Evolutionary conservation across 2,113 vertebrate genomes (phyloP).

Genomic region (Aspidoscelis tigris): DNA sequence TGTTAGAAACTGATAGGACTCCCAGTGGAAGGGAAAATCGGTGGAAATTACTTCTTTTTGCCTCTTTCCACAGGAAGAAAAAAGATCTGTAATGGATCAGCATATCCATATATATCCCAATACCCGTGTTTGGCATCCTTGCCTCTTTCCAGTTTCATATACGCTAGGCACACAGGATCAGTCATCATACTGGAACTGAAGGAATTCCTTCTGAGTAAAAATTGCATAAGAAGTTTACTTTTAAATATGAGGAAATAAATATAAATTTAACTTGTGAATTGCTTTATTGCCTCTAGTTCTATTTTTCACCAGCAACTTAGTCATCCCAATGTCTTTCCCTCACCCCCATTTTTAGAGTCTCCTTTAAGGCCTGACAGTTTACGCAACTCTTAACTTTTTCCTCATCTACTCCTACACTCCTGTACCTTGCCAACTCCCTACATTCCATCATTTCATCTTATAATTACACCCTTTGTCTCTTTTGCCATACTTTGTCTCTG

Average conservation of each 20-base stretch:
- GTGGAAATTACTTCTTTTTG: too few species aligned
- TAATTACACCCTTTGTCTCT: conserved; percentile 52
- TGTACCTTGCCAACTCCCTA: conserved; percentile 53
- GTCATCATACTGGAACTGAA: not conserved
- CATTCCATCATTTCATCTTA: conserved; percentile 56
- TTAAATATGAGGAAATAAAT: conserved; percentile 5
- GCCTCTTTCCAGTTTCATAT: not conserved
- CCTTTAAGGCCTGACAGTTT: conserved; percentile 44
- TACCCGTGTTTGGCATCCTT: too few species aligned
- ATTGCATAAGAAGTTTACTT: not conserved
- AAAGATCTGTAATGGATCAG: too few species aligned
- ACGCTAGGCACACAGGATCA: not conserved
- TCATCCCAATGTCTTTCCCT: not conserved
- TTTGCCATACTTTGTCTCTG: conserved; percentile 10
- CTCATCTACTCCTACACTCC: conserved; percentile 57
- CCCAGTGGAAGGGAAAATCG: not conserved
- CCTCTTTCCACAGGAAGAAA: too few species aligned
- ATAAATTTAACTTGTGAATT: not conserved
- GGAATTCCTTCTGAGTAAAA: not conserved
- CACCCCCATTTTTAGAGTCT: conserved; percentile 41
- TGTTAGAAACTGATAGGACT: not conserved
- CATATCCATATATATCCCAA: too few species aligned
- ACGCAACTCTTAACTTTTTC: conserved; percentile 37
- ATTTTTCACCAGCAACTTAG: conserved; percentile 2
- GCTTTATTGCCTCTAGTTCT: conserved; percentile 26